A percentile compares a stretch with the other conserved stretches of the same genome.
These are phyloP conservation scores for Zoanthus sociatus DNA, from an alignment of 92 coral and sea anemone genomes.

Conservation along the genomic window DNA sequence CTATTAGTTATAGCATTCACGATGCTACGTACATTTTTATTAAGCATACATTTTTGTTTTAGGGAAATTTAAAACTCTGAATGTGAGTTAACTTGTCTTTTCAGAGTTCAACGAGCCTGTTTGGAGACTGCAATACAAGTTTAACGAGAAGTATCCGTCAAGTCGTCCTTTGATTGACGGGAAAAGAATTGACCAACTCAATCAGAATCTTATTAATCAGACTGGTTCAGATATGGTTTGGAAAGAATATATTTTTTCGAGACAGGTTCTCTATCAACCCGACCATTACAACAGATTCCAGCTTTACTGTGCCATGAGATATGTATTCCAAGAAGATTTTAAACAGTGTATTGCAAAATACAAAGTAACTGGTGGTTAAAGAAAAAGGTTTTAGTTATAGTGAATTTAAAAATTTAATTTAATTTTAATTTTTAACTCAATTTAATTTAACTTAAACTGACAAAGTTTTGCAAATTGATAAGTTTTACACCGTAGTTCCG, in stretches of 20 bases:
- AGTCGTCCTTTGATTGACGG: conserved; percentile 68
- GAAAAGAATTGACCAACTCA: conserved; percentile 79
- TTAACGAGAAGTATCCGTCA: conserved; percentile 81
- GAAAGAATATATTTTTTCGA: conserved; percentile 72
- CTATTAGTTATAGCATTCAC: no score
- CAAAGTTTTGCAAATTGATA: no score
- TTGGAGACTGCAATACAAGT: conserved; percentile 84
- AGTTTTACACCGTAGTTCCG: no score
- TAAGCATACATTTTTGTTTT: no score
- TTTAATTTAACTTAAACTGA: no score
- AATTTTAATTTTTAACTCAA: no score
- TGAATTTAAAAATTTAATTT: no score
- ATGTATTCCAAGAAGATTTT: conserved; percentile 64
- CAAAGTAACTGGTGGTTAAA: conserved; percentile 86
- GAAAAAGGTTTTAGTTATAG: neutral
- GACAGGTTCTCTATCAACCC: conserved; percentile 82
- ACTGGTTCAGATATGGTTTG: conserved; percentile 70
- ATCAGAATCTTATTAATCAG: conserved; percentile 78
- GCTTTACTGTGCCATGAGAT: conserved; percentile 85
- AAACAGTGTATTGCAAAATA: conserved; percentile 63
- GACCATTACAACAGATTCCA: conserved; percentile 70
- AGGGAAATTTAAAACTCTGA: neutral
- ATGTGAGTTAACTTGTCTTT: neutral
- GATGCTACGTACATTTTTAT: no score
- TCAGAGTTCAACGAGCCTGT: conserved; percentile 69